Base-by-base conservation (phyloP, 2,888 invertebrate genomes). In the Cheilosia vulpina region DNA sequence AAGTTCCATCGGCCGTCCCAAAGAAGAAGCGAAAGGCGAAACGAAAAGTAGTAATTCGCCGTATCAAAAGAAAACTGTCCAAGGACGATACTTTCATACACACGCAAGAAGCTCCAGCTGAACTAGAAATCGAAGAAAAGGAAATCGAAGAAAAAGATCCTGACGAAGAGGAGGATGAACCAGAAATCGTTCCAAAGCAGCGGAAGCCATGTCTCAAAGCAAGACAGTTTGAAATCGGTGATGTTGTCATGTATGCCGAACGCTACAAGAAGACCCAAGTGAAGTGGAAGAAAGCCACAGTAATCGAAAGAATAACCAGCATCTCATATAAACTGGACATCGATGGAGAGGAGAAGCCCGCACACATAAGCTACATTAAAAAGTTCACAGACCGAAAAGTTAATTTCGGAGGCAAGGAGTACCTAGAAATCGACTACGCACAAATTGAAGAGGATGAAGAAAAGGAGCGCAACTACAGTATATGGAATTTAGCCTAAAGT, bases 391-490 rank as follows among this genome's bases (percentile, higher is more conserved):
- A 89, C 3, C 90, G 91, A 19, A 92, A 91, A 85, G 92, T 92
- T 7, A 90, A 90, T 43, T 92, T 92, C 58, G 91, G 91, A 19
- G 90, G 89, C 47, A 92, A 92, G 71, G 92, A 92, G 87, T 92
- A 92, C 88, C 88, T 92, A 75, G 92, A 92, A 87, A 92, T 92
- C 21, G 92, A 92, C 76, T 92, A 92, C 80, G 91, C 91, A 50
- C 92, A 92, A 82, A 89, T 92, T 66, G 91, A 90, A 66, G 91
- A 91, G 82, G 90, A 91, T 41, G 92, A 92, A 81, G 88, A 89
- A 62, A 89, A 90, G 72, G 90, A 89, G 84, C 90, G 89, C 66
- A 89, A 89, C 72, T 92, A 91, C 75, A 92, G 91, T 88, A 92
- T 92, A 89, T 92, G 92, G 92, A 91, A 91, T 88, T 89, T 91